phyloP scores from a whole-genome alignment of 2,113 vertebrate species.

The Rhea pennata region DNA sequence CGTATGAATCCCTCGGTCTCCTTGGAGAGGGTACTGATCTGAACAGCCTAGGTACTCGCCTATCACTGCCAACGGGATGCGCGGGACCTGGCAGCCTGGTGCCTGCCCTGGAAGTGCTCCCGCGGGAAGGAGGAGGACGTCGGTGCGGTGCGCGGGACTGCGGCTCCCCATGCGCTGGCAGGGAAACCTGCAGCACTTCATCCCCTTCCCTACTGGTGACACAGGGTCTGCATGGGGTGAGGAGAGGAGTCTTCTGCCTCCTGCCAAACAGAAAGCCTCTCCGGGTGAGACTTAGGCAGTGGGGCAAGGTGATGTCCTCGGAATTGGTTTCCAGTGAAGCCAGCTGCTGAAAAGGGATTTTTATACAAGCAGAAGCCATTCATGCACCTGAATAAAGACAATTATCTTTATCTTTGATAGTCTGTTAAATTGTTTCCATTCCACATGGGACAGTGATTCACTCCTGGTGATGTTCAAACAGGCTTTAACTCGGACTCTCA shows the following conservation, averaged over 20 bases:
- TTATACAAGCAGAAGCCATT: background rate
- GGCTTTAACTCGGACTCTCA: background rate
- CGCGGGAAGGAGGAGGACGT: background rate
- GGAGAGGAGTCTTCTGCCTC: background rate
- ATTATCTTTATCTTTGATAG: background rate
- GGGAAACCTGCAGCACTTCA: background rate
- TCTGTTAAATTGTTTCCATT: background rate
- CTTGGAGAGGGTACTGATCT: background rate
- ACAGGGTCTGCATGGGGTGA: accelerated
- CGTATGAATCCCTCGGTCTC: background rate
- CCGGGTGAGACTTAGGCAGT: background rate
- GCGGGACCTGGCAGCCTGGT: accelerated
- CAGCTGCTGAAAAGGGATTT: background rate
- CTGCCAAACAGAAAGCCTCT: background rate
- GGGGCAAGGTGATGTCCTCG: background rate
- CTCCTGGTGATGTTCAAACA: background rate
- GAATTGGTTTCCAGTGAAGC: background rate
- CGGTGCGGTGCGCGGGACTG: background rate
- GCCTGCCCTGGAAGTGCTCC: background rate
- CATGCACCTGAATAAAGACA: background rate
- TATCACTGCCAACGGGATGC: background rate
- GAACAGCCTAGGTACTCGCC: background rate
- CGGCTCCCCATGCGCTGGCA: background rate
- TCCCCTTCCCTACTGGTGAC: background rate
- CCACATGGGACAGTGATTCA: background rate